Evolutionary conservation across 2,797 vertebrate species (phyloP).

Genomic region (Karalla daura): DNA sequence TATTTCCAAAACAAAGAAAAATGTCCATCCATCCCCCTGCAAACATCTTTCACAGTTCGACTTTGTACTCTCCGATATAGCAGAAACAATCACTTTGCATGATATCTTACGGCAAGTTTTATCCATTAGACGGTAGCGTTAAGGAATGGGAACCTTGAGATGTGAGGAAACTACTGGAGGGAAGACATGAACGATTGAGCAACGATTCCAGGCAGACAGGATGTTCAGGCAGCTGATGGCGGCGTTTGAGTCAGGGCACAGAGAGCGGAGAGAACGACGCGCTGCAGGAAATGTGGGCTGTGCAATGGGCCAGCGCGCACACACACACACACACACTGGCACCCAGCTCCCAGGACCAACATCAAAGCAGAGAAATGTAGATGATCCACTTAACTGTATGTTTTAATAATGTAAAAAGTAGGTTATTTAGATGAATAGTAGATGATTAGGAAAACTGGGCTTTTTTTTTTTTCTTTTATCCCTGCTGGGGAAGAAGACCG

Average conservation of each 20-base stretch:
- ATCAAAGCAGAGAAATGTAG: slow-evolving; percentile 58
- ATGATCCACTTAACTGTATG: slow-evolving; percentile 54
- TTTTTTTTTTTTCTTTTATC: slow-evolving; percentile 40
- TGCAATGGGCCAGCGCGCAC: slow-evolving; percentile 29
- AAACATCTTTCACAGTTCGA: slow-evolving; percentile 11
- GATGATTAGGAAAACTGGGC: slow-evolving; percentile 56
- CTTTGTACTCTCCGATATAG: slow-evolving; percentile 44
- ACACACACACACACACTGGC: slow-evolving; percentile 26
- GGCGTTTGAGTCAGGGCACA: slow-evolving; percentile 45
- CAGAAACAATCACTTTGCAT: slow-evolving; percentile 47
- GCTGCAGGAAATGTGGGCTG: slow-evolving; percentile 32
- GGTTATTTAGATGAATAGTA: slow-evolving; percentile 59
- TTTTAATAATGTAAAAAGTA: slow-evolving; percentile 71
- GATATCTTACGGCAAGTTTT: slow-evolving; percentile 44
- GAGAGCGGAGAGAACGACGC: slow-evolving; percentile 34
- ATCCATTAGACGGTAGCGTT: slow-evolving; percentile 27
- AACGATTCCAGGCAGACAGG: slow-evolving; percentile 29
- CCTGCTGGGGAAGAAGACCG: slow-evolving; percentile 43
- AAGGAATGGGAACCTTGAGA: slow-evolving; percentile 24
- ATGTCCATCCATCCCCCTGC: not conserved
- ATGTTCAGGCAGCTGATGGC: slow-evolving; percentile 17
- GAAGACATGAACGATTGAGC: slow-evolving; percentile 23
- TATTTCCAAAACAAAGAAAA: not conserved
- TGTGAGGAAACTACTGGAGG: slow-evolving; percentile 23
- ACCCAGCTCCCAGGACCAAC: slow-evolving; percentile 40